Conservation (phyloP, 2,113 vertebrate species). For the Anhinga anhinga region DNA sequence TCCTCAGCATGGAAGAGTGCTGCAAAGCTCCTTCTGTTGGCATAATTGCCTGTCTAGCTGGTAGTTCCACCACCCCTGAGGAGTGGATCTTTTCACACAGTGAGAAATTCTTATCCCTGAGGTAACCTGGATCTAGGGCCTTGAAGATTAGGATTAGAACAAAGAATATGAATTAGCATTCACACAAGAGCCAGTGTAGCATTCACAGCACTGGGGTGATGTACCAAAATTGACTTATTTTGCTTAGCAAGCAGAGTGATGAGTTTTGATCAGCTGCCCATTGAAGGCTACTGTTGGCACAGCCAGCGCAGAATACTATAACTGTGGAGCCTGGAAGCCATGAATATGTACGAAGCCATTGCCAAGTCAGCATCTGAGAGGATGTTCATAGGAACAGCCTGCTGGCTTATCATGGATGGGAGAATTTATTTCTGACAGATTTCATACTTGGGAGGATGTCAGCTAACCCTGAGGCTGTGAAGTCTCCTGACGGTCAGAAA, state of each 20-base stretch:
- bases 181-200: background rate
- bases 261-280: slow-evolving; percentile 33
- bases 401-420: slow-evolving; percentile 10
- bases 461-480: slow-evolving; percentile 5
- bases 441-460: slow-evolving; percentile 11
- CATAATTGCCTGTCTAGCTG: background rate
- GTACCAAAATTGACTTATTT: slow-evolving; percentile 10
- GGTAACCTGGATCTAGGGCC: background rate
- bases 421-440: slow-evolving; percentile 58
- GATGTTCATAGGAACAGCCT: slow-evolving; percentile 28
- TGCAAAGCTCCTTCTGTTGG: background rate
- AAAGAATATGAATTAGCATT: background rate
- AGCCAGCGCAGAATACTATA: background rate
- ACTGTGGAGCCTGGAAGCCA: slow-evolving; percentile 22
- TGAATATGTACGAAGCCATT: background rate
- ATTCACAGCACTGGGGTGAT: background rate
- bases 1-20: background rate
- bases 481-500: background rate
- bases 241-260: slow-evolving; percentile 37
- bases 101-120: background rate
- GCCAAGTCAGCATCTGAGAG: slow-evolving; percentile 55
- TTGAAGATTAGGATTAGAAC: slow-evolving; percentile 48
- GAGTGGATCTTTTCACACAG: background rate
- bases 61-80: background rate
- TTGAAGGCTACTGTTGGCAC: background rate